Evolutionary conservation across 2,888 invertebrate species (phyloP).

Genomic region (Heliconius hortense): DNA sequence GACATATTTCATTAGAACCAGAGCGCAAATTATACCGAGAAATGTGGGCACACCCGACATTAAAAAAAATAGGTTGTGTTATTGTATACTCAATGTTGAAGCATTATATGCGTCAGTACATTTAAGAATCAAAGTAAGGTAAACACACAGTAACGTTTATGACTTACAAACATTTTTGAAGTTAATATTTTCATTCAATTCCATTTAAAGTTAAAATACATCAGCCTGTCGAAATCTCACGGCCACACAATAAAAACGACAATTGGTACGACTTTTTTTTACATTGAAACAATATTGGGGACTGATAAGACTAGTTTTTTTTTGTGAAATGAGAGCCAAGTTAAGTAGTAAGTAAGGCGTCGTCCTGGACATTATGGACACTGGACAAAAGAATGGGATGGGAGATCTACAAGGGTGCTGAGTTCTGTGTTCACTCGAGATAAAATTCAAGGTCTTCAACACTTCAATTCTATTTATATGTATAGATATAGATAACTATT

Average conservation of each 20-base stretch:
- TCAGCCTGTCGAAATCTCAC: conserved; percentile 37
- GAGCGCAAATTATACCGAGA: background rate
- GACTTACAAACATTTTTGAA: conserved; percentile 41
- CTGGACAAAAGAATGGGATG: no score
- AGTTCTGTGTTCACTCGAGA: no score
- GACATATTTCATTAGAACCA: background rate
- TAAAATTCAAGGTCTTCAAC: no score
- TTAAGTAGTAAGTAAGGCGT: no score
- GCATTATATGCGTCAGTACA: conserved; percentile 54
- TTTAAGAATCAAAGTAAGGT: conserved; percentile 27
- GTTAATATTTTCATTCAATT: conserved; percentile 44
- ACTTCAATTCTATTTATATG: no score
- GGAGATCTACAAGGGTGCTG: no score
- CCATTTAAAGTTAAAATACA: conserved; percentile 38
- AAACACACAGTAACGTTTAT: conserved; percentile 29
- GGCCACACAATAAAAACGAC: conserved; percentile 39
- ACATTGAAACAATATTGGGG: conserved; percentile 9
- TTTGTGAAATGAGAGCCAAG: background rate
- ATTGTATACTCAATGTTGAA: background rate
- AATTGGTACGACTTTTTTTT: background rate
- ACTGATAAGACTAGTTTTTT: background rate
- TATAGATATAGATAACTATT: no score
- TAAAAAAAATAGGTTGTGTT: background rate
- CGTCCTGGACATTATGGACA: no score
- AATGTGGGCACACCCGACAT: background rate